Base-by-base conservation (phyloP, 2,797 vertebrate genomes). In the Sphenodon punctatus region DNA sequence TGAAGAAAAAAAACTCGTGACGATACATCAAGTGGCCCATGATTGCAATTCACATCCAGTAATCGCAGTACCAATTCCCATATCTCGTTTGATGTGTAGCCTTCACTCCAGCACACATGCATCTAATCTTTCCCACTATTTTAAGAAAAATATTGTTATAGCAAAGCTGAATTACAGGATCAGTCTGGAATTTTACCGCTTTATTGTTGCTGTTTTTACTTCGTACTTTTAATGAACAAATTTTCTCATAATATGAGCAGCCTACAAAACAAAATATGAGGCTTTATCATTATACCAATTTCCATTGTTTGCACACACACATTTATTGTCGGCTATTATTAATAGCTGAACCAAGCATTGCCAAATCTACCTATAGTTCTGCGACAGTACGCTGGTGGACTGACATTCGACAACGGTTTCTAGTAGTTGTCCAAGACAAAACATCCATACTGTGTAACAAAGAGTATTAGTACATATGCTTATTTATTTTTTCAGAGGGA, bases 61-160 rank as follows among this genome's bases (percentile, higher is more conserved):
- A 67, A 25, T 20, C 30, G 45, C 22, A 23, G 56, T n/a, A 64
- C 59, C 8, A 30, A 36, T 14, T 27, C 63, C 10, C 61, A 36
- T 3, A 39, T 63, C 27, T 20, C 19, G 38, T 30, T 43, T 65
- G 13, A 3, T 60, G 6, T n/a, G 25, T 49, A 68, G 30, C 48
- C 7, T 14, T 72, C 27, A 27, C 36, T 20, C 25, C 63, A 71
- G 22, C 1, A 5, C 4, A 5, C 1, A 0, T 1, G 17, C 43
- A 58, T 27, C n/a, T 51, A 19, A 27, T 55, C 36, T 53, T 73
- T 41, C 34, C 16, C 58, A 30, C 53, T 74, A 45, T 34, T 13
- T 69, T 14, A 73, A 61, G 23, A 86, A 77, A n/a, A 89, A 73
- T 10, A 6, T 12, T 46, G 41, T 5, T 23, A 51, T 22, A 20